Percentiles rank a stretch among this genome's conserved stretches.
These are phyloP conservation scores for Netelia melanura DNA, from an alignment of 2,888 invertebrate species.

Conservation along the genomic window DNA sequence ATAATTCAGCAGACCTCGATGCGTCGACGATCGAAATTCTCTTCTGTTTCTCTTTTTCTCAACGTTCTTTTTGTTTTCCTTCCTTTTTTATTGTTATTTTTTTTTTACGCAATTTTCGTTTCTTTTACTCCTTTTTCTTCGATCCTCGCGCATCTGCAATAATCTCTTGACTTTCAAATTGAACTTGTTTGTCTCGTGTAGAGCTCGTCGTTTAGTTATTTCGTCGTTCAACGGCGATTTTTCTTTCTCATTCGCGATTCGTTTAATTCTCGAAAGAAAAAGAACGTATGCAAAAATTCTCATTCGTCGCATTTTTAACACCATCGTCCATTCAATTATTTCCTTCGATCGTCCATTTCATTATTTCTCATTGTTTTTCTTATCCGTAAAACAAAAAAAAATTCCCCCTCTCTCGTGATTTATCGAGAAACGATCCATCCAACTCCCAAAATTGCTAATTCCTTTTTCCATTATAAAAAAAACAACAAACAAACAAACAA, in stretches of 20 bases:
- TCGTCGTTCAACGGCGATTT: slow-evolving; percentile 10
- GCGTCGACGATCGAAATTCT: background rate
- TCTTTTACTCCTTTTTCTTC: background rate
- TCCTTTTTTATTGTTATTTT: background rate
- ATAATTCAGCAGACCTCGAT: slow-evolving; percentile 37
- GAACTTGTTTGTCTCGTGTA: background rate
- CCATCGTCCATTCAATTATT: too few relatives aligned
- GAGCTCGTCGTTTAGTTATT: background rate
- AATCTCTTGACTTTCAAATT: background rate
- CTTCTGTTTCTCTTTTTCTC: background rate
- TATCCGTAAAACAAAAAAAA: too few relatives aligned
- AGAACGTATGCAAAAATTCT: background rate
- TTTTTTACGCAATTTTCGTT: too few relatives aligned
- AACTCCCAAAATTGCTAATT: too few relatives aligned
- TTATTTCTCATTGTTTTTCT: too few relatives aligned
- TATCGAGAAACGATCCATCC: too few relatives aligned
- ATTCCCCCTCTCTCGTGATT: too few relatives aligned
- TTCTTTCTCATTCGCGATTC: background rate
- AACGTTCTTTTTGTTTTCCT: too few relatives aligned
- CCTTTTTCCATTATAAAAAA: too few relatives aligned
- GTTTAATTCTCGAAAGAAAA: background rate
- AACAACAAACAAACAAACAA: too few relatives aligned
- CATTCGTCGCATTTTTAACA: background rate
- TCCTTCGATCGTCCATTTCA: too few relatives aligned
- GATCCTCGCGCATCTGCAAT: background rate